A percentile compares a stretch with the other conserved stretches of the same genome.
These are phyloP conservation scores for Phataginus tetradactyla DNA, from an alignment of 2,797 vertebrate species.

Conservation along the genomic window DNA sequence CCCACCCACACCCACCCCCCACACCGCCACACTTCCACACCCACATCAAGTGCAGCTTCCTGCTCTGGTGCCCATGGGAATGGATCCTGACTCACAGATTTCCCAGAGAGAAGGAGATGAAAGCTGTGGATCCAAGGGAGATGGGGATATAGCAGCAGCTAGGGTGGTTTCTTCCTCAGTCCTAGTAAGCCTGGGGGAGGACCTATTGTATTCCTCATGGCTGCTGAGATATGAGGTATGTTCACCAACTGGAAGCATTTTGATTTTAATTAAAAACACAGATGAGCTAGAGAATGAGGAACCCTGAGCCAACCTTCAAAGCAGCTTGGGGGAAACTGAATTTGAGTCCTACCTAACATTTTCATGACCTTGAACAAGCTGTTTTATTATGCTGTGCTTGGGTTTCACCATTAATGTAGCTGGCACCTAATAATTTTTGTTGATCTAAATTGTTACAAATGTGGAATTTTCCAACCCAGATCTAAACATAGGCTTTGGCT, in stretches of 20 bases:
- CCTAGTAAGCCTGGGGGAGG: neutral
- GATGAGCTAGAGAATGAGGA: neutral
- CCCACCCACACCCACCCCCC: no score
- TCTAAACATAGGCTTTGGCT: neutral
- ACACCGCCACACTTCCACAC: neutral
- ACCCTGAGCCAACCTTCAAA: neutral
- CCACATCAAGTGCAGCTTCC: neutral
- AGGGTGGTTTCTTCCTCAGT: neutral
- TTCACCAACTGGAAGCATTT: neutral
- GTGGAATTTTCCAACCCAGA: neutral
- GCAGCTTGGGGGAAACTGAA: neutral
- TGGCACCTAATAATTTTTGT: neutral
- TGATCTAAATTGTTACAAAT: neutral
- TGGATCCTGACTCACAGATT: neutral
- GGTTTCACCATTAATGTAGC: neutral
- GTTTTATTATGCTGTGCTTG: neutral
- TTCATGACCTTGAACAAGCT: neutral
- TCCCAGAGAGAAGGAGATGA: neutral
- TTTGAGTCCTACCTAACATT: neutral
- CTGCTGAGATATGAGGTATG: neutral
- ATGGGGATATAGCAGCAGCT: neutral
- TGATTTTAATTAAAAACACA: constrained; percentile 52
- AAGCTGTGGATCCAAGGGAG: neutral
- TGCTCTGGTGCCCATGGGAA: neutral
- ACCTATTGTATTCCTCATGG: neutral